phyloP scores from a whole-genome alignment of 2,113 vertebrate species.

The Elephantulus edwardii region DNA sequence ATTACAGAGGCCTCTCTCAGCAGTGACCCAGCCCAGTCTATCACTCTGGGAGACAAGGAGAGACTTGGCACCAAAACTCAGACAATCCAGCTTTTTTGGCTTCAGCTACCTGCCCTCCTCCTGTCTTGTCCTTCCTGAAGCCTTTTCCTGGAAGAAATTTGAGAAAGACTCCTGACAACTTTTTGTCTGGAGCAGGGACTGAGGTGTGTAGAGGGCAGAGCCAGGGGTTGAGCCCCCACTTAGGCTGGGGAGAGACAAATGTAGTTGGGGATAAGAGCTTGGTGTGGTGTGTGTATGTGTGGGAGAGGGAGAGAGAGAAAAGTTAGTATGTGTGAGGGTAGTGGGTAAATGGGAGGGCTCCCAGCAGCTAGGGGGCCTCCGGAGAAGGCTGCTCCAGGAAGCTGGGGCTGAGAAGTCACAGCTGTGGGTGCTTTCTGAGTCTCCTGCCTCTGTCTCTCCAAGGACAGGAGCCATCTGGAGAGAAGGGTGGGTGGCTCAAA shows the following conservation, averaged over 20 bases:
- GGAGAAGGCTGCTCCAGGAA: background rate
- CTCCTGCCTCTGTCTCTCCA: constrained; percentile 13
- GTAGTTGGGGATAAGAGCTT: background rate
- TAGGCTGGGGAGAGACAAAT: background rate
- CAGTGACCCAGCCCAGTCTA: too few species aligned
- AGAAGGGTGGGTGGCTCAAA: constrained; percentile 62
- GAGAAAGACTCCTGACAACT: background rate
- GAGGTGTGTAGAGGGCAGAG: background rate
- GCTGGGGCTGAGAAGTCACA: constrained; percentile 59
- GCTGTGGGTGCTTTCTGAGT: constrained; percentile 60
- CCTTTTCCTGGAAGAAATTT: background rate
- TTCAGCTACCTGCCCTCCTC: background rate
- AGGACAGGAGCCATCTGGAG: constrained; percentile 72
- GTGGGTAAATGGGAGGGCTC: background rate
- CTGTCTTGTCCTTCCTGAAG: background rate
- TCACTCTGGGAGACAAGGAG: background rate
- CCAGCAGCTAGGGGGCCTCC: constrained; percentile 34
- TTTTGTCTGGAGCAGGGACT: background rate
- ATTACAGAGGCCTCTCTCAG: background rate
- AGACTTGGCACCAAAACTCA: background rate
- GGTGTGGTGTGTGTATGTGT: background rate
- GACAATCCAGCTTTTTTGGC: background rate
- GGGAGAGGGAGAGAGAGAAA: too few species aligned
- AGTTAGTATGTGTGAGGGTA: too few species aligned
- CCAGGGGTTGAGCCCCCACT: background rate